Conservation (phyloP, 2,113 vertebrate genomes). For the Onychostoma macrolepis region DNA sequence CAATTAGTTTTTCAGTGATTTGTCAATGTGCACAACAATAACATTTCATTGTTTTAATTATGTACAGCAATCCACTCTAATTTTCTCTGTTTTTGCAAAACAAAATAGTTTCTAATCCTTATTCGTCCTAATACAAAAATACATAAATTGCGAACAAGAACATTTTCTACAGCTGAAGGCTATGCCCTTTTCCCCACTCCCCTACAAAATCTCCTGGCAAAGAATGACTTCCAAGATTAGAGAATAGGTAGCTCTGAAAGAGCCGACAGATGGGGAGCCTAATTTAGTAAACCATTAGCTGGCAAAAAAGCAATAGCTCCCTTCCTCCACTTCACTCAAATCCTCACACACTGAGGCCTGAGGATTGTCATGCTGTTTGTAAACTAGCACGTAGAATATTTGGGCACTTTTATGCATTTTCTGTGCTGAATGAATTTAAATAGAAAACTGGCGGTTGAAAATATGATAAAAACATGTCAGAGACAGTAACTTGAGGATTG, state of each 20-base stretch:
- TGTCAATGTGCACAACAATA: background rate
- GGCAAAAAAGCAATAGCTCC: conserved; percentile 49
- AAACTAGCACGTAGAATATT: background rate
- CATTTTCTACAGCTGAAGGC: conserved; percentile 53
- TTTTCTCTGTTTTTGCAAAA: background rate
- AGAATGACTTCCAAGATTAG: conserved; percentile 70
- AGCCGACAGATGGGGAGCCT: conserved; percentile 74
- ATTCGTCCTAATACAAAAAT: background rate
- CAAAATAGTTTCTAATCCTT: background rate
- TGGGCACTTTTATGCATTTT: background rate
- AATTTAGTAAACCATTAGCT: conserved; percentile 75
- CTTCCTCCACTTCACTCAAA: conserved; percentile 16
- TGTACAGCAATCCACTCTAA: background rate
- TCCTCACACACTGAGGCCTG: background rate
- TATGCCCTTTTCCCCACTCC: conserved; percentile 60
- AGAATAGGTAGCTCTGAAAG: conserved; percentile 65
- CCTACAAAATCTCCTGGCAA: conserved; percentile 64
- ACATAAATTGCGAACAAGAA: conserved; percentile 49
- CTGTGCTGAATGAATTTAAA: background rate
- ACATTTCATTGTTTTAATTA: background rate
- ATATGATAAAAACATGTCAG: background rate
- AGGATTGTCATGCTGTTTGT: background rate
- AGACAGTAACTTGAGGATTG: background rate
- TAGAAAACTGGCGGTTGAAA: background rate
- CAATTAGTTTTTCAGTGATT: background rate